A percentile compares a stretch with the other conserved stretches of the same genome.
These are phyloP conservation scores for Pachycephala philippinensis DNA, from an alignment of 2,113 vertebrate species.

Conservation along the genomic window DNA sequence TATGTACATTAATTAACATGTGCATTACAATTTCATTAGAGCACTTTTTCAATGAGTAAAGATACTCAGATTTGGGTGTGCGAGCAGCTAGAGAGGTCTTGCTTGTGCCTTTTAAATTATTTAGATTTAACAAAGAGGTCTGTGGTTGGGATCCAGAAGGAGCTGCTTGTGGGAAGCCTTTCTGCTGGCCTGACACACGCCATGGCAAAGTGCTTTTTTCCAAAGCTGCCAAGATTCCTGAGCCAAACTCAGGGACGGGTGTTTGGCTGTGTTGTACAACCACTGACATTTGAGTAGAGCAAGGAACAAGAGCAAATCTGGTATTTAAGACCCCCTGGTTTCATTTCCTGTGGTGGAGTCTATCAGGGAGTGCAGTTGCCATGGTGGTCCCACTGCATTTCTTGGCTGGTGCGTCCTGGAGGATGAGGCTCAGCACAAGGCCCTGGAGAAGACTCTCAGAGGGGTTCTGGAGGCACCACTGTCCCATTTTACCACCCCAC, in stretches of 20 bases:
- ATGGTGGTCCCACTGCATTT: background rate
- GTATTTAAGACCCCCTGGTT: background rate
- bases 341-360: background rate
- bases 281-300: background rate
- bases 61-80: background rate
- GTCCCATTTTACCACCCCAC: background rate
- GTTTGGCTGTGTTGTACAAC: background rate
- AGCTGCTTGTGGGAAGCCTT: background rate
- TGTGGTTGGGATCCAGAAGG: background rate
- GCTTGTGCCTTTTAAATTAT: background rate
- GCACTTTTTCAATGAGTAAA: background rate
- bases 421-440: background rate
- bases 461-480: background rate
- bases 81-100: background rate
- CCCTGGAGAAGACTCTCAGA: background rate
- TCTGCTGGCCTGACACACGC: background rate
- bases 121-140: background rate
- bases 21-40: slow-evolving; percentile 34
- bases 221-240: background rate
- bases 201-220: background rate
- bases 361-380: rapidly evolving
- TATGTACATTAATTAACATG: slow-evolving; percentile 20
- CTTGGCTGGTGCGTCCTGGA: background rate
- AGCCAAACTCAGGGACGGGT: rapidly evolving
- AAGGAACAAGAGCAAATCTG: background rate